Percentiles rank a stretch among this genome's conserved stretches.
phyloP scores from a whole-genome alignment of 1,140 invertebrate genomes.

The Calephelis nemesis region DNA sequence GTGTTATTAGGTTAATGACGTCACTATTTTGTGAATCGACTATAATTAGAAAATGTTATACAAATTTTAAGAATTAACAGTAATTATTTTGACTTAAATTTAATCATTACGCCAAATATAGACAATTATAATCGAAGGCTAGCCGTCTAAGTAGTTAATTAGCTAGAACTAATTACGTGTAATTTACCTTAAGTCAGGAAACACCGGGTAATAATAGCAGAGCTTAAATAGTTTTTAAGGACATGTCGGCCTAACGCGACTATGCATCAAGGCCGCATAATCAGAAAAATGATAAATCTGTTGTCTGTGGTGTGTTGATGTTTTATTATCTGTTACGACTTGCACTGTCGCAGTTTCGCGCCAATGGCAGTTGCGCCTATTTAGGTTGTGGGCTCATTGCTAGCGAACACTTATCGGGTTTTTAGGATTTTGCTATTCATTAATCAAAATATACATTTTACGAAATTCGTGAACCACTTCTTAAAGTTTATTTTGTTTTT shows the following conservation, averaged over 20 bases:
- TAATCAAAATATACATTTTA: too few species aligned
- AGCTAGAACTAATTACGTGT: constrained; percentile 36
- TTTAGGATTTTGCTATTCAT: too few species aligned
- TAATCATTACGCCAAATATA: not conserved
- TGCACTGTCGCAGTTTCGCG: constrained; percentile 17
- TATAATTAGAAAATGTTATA: too few species aligned
- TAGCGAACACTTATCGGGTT: not conserved
- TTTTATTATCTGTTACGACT: constrained; percentile 35
- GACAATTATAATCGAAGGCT: not conserved
- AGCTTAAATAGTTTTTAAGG: constrained; percentile 38
- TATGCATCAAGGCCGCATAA: constrained; percentile 3
- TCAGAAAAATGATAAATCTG: constrained; percentile 23
- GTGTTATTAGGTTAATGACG: too few species aligned
- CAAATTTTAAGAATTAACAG: too few species aligned
- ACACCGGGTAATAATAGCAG: constrained; percentile 43
- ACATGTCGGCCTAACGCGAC: constrained; percentile 33
- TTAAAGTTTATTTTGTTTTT: too few species aligned
- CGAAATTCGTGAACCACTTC: too few species aligned
- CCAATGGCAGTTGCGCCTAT: constrained; percentile 3
- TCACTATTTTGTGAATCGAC: too few species aligned
- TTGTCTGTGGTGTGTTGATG: constrained; percentile 34
- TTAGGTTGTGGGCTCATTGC: constrained; percentile 17
- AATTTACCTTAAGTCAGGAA: constrained; percentile 36
- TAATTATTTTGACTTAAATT: too few species aligned
- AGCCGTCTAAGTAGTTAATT: constrained; percentile 23